Conservation (phyloP, 2,113 vertebrate genomes). For the Sander lucioperca region DNA sequence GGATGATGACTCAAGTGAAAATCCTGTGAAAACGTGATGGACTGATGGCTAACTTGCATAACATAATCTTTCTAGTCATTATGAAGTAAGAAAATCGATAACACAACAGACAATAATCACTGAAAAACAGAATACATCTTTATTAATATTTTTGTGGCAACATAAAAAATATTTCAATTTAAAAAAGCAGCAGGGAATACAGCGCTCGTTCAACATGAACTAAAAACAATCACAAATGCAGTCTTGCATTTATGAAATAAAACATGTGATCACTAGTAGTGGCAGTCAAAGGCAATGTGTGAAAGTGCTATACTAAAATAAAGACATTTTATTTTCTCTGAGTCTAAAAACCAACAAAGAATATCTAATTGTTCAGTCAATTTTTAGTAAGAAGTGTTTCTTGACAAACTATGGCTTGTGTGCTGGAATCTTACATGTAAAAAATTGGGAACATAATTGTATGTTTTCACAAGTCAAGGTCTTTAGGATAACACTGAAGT, state of each 20-base stretch:
- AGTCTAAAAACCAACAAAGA: slow-evolving; percentile 25
- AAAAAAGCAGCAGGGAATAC: slow-evolving; percentile 72
- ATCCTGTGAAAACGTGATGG: too few species aligned
- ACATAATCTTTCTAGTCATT: too few species aligned
- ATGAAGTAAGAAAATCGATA: neutral
- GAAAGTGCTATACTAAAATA: slow-evolving; percentile 67
- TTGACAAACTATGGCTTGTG: slow-evolving; percentile 13
- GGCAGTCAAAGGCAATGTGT: slow-evolving; percentile 64
- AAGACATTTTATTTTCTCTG: slow-evolving; percentile 14
- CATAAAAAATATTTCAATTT: slow-evolving; percentile 63
- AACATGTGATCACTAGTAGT: slow-evolving; percentile 60
- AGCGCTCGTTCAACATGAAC: slow-evolving; percentile 83
- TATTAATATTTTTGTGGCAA: slow-evolving; percentile 62
- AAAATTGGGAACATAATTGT: neutral
- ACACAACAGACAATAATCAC: neutral
- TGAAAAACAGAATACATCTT: slow-evolving; percentile 53
- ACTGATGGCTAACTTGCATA: too few species aligned
- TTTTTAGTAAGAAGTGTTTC: neutral
- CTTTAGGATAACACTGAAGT: neutral
- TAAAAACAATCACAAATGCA: slow-evolving; percentile 78
- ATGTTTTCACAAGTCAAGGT: neutral
- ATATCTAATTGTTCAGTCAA: neutral
- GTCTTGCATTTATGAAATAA: slow-evolving; percentile 64
- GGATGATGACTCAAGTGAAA: too few species aligned
- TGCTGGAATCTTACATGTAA: neutral